These are phyloP conservation scores for Xestia c-nigrum DNA, from an alignment of 2,888 invertebrate species.

Conservation along the genomic window DNA sequence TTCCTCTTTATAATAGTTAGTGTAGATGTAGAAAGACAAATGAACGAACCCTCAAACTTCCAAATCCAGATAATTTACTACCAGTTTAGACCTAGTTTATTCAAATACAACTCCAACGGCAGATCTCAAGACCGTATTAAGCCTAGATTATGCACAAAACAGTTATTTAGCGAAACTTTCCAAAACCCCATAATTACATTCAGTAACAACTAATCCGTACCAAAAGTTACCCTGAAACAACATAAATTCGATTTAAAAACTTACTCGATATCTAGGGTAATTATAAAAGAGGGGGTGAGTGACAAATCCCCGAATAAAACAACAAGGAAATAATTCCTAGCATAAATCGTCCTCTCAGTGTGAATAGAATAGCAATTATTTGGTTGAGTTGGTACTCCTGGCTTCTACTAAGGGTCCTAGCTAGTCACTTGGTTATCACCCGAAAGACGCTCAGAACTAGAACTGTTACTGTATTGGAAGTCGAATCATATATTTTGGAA, in stretches of 20 bases:
- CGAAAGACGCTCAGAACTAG: background rate
- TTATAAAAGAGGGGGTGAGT: constrained; percentile 89
- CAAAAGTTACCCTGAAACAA: constrained; percentile 74
- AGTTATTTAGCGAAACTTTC: constrained; percentile 69
- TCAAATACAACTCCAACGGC: constrained; percentile 33
- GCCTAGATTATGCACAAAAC: constrained; percentile 67
- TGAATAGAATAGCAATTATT: constrained; percentile 91
- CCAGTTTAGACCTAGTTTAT: constrained; percentile 42
- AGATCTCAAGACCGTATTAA: constrained; percentile 66
- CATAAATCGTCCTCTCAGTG: constrained; percentile 89
- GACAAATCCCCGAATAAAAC: constrained; percentile 91
- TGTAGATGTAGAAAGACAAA: background rate
- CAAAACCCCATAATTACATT: constrained; percentile 79
- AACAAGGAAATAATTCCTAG: constrained; percentile 90
- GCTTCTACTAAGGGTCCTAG: constrained; percentile 67
- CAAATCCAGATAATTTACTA: constrained; percentile 13
- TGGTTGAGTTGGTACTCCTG: constrained; percentile 87
- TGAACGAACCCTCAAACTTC: background rate
- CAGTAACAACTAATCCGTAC: constrained; percentile 78
- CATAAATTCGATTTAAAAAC: constrained; percentile 87
- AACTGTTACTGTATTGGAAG: background rate
- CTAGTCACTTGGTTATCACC: constrained; percentile 55
- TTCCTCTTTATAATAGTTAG: too few relatives aligned
- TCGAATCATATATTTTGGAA: background rate
- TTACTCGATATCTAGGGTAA: constrained; percentile 87